Evolutionary conservation across 2,113 vertebrate species (phyloP), one percentile per base, ranked within the genome.

Genomic region (Oenanthe melanoleuca): DNA sequence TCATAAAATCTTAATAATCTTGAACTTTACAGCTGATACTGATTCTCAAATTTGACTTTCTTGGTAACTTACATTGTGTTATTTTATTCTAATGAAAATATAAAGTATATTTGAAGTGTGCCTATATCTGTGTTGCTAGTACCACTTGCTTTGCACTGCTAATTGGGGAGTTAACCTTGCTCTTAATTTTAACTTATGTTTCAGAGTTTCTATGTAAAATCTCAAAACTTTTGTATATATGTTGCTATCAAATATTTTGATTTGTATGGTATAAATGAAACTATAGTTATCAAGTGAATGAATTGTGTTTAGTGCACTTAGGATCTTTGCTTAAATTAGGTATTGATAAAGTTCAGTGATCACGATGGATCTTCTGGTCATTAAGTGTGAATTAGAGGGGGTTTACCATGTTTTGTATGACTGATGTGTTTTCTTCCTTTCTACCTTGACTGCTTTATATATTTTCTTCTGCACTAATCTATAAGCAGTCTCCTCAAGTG

Each of bases 401-500:
- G 75, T 80, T 91, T 89, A 73, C 33, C 13, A 5, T 89, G 66
- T 86, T 93, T 75, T 15, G 3, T 53, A 12, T 95, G 81, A 87
- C n/a, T 91, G 73, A 96, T 92, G 92, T 91, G 53, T 96, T 96
- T 95, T 94, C 92, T 97, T 96, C 15, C 93, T 96, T 95, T 95
- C 82, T 96, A 31, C 90, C 82, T 93, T 97, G 91, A 85, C 65
- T 89, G 47, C 72, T 92, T 89, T 89, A 65, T 71, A 6, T 91
- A 71, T 88, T 93, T 95, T 87, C 60, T 86, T 91, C 83, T 93
- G 53, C 55, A 88, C 89, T 96, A 89, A 97, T 97, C 95, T 97
- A 79, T 97, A 96, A 97, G 87, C 95, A 95, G 80, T 94, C 91
- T 97, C 96, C 96, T 97, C 79, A 95, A 86, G 85, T 97, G 97